Evolutionary conservation across 64 coral and sea anemone species (phyloP).

Genomic region (Pocillopora damicornis): DNA sequence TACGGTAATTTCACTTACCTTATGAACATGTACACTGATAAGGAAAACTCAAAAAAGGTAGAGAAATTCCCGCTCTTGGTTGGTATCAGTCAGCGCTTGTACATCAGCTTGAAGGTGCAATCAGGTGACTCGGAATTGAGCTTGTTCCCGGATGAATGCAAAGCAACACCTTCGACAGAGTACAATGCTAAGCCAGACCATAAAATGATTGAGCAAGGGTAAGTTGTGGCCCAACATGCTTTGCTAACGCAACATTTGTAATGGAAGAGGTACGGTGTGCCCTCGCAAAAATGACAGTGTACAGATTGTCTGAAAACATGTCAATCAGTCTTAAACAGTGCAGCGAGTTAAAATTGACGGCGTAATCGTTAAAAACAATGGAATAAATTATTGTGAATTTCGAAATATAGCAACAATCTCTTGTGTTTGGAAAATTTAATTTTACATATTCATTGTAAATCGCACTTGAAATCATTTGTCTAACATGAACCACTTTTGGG

Average conservation of each 20-base stretch:
- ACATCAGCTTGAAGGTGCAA: neutral
- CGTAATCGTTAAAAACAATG: neutral
- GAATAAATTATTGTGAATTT: too few species aligned
- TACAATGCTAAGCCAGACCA: slow-evolving; percentile 10
- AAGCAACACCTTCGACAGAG: slow-evolving; percentile 14
- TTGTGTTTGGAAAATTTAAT: too few species aligned
- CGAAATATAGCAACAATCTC: too few species aligned
- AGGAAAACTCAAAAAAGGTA: neutral
- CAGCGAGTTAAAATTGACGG: neutral
- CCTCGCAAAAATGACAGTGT: too few species aligned
- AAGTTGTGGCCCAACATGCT: neutral
- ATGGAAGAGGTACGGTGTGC: too few species aligned
- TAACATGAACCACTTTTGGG: too few species aligned
- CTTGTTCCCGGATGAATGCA: slow-evolving; percentile 29
- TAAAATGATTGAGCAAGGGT: slow-evolving; percentile 2
- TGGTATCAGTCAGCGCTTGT: slow-evolving; percentile 7
- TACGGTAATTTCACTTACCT: slow-evolving; percentile 17
- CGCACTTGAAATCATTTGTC: neutral
- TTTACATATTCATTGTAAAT: too few species aligned
- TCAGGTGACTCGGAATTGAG: slow-evolving; percentile 1
- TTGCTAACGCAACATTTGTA: neutral
- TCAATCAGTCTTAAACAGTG: neutral
- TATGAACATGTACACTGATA: slow-evolving; percentile 5
- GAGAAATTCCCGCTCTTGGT: slow-evolving; percentile 2
- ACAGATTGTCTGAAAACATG: too few species aligned